Conservation (phyloP, 2,113 vertebrate species). For the Eurystomus gularis region DNA sequence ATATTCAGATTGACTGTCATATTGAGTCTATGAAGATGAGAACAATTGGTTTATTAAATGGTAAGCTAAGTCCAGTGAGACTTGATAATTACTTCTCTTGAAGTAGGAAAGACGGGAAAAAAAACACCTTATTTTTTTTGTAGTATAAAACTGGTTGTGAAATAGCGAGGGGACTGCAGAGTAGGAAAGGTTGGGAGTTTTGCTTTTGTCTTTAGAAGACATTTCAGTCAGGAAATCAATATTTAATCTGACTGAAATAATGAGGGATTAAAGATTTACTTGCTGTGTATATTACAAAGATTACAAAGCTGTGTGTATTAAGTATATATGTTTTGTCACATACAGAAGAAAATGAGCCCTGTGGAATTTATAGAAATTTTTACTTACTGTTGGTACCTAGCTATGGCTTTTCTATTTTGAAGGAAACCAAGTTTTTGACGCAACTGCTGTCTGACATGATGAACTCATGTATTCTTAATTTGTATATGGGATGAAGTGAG, state of each 20-base stretch:
- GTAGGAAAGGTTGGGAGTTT: accelerated
- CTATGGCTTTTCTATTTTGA: not conserved
- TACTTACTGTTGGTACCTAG: not conserved
- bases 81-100: not conserved
- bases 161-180: not conserved
- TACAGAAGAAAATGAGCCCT: not conserved
- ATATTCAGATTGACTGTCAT: not conserved
- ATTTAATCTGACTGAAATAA: not conserved
- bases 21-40: not conserved
- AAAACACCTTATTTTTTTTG: no score
- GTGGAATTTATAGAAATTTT: not conserved
- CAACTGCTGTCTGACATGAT: not conserved
- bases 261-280: not conserved
- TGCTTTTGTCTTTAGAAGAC: not conserved
- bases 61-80: not conserved
- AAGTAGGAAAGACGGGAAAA: not conserved
- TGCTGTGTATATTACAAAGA: not conserved
- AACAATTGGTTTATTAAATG: not conserved
- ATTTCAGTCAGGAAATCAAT: not conserved
- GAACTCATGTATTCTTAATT: not conserved
- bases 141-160: not conserved
- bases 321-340: accelerated
- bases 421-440: not conserved
- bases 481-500: not conserved
- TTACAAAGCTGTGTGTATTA: not conserved